Evolutionary conservation across 2,113 vertebrate species (phyloP).

Genomic region (Leuciscus idus): DNA sequence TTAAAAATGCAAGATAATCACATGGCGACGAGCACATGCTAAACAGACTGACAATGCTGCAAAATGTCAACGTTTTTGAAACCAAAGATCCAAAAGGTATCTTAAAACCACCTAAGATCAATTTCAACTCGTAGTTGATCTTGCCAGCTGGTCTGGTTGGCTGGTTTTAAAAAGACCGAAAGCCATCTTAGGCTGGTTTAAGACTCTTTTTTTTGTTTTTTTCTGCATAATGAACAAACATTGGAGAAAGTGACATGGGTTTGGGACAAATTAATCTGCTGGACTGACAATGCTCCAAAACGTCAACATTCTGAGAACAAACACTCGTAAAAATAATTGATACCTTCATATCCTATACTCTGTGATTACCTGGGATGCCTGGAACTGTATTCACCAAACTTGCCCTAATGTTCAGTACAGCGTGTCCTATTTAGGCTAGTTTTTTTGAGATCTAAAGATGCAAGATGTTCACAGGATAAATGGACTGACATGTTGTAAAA

Average conservation of each 20-base stretch:
- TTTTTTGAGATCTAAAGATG: background rate
- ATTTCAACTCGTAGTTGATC: background rate
- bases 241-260: background rate
- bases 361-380: background rate
- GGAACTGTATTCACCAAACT: background rate
- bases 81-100: background rate
- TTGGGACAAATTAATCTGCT: background rate
- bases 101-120: background rate
- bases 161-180: background rate
- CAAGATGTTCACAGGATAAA: background rate
- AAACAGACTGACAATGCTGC: background rate
- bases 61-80: background rate
- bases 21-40: background rate
- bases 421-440: background rate
- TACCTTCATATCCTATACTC: background rate
- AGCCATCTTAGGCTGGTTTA: background rate
- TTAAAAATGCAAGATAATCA: background rate
- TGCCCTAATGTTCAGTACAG: background rate
- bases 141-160: background rate
- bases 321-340: background rate
- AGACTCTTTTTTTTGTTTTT: background rate
- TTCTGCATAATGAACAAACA: background rate
- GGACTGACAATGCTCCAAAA: background rate
- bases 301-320: background rate
- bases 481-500: background rate